Evolutionary conservation across 2,113 vertebrate species (phyloP).

Genomic region (Chrysochloris asiatica): DNA sequence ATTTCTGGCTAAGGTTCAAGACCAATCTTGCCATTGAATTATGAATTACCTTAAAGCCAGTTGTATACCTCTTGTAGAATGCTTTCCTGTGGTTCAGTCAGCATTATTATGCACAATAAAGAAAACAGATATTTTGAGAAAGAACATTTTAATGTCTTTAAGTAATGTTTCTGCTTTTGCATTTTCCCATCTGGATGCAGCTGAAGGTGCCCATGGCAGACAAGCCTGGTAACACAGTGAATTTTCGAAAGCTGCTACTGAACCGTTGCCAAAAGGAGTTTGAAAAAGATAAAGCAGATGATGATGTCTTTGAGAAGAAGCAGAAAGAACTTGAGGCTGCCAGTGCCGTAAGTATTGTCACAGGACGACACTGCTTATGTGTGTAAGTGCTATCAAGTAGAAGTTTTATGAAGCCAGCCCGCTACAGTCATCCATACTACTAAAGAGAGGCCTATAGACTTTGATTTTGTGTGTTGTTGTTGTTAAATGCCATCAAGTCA

Average conservation of each 20-base stretch:
- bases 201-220: slow-evolving; percentile 96
- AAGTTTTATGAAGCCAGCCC: neutral
- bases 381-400: neutral
- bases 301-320: slow-evolving; percentile 97
- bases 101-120: neutral
- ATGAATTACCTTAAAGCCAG: slow-evolving; percentile 34
- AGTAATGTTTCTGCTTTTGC: slow-evolving; percentile 44
- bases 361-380: neutral
- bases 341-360: slow-evolving; percentile 86
- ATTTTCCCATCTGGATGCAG: slow-evolving; percentile 80
- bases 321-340: slow-evolving; percentile 97
- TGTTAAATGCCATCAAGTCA: too few relatives aligned
- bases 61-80: neutral
- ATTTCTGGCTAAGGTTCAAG: slow-evolving; percentile 8
- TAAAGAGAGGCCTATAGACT: neutral
- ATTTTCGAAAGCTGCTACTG: slow-evolving; percentile 96
- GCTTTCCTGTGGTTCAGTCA: neutral
- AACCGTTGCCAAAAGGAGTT: slow-evolving; percentile 99
- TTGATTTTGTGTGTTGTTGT: too few relatives aligned
- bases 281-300: slow-evolving; percentile 98
- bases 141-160: neutral
- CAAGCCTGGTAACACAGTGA: slow-evolving; percentile 94
- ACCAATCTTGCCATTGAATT: neutral
- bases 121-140: neutral
- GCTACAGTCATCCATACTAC: neutral